Evolutionary conservation across 2,113 vertebrate species (phyloP).

Genomic region (Chloroceryle aenea): DNA sequence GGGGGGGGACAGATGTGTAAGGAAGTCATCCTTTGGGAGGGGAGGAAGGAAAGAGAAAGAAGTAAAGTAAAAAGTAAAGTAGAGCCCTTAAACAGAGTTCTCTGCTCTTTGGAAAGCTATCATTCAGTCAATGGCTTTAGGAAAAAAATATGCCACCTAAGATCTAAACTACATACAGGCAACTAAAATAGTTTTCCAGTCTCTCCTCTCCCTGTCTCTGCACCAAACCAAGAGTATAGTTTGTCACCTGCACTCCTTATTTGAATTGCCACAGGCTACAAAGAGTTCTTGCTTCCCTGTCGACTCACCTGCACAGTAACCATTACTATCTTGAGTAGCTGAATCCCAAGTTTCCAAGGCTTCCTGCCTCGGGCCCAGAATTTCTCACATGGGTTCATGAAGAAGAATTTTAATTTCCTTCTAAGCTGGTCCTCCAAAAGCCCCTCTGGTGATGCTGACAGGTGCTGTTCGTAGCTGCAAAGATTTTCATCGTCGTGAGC

Average conservation of each 20-base stretch:
- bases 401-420: conserved; percentile 92
- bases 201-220: not conserved
- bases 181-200: not conserved
- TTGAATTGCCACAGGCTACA: not conserved
- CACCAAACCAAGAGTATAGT: not conserved
- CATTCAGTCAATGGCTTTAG: not conserved
- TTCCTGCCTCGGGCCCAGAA: conserved; percentile 91
- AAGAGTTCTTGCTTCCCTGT: not conserved
- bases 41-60: not conserved
- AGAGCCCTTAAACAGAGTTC: not conserved
- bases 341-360: conserved; percentile 92
- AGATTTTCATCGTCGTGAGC: conserved; percentile 39
- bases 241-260: not conserved
- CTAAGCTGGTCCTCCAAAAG: conserved; percentile 86
- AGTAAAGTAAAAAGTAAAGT: not conserved
- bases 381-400: conserved; percentile 97
- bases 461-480: conserved; percentile 33
- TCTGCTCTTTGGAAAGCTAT: not conserved
- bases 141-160: not conserved
- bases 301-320: conserved; percentile 89
- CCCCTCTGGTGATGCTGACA: conserved; percentile 53
- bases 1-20: not conserved
- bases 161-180: not conserved
- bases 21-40: fast-evolving
- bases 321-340: conserved; percentile 91